A percentile compares a stretch with the other conserved stretches of the same genome.
Conservation (phyloP, 2,888 invertebrate species). For the Mechanitis messenoides region DNA sequence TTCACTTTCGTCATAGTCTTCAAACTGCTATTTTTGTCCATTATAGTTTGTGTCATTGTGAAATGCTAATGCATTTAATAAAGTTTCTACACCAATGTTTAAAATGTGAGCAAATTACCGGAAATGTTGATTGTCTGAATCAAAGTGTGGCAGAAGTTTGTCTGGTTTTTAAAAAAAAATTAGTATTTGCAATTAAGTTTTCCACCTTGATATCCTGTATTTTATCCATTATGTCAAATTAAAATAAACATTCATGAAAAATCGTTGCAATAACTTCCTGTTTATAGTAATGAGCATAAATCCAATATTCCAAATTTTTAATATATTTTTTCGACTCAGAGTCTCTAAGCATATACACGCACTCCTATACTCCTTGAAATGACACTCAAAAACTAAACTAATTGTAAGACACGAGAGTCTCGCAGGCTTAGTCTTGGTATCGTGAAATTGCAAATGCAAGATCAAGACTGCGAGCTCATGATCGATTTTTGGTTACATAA, state of each 20-base stretch:
- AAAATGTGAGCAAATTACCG: slow-evolving; percentile 36
- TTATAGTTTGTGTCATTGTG: slow-evolving; percentile 29
- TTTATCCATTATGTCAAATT: slow-evolving; percentile 23
- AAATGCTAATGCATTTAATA: slow-evolving; percentile 30
- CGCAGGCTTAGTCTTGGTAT: no score
- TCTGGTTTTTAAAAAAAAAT: slow-evolving; percentile 34
- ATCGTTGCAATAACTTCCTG: slow-evolving; percentile 31
- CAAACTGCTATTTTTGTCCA: slow-evolving; percentile 18
- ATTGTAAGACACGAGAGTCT: no score
- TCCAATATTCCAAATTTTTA: no score
- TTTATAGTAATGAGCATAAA: no score
- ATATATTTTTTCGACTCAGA: no score
- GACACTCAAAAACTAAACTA: no score
- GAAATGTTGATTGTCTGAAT: slow-evolving; percentile 34
- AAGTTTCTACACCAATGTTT: slow-evolving; percentile 33
- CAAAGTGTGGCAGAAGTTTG: slow-evolving; percentile 33
- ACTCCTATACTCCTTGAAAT: no score
- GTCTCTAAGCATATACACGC: no score
- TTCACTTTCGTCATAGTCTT: slow-evolving; percentile 32
- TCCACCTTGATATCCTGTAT: no score
- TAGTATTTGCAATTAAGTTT: slow-evolving; percentile 34
- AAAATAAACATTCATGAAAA: slow-evolving; percentile 22
- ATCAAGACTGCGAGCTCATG: no score
- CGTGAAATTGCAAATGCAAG: no score
- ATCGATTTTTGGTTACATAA: no score